Percentiles rank a stretch among this genome's conserved stretches.
Evolutionary conservation across 2,113 vertebrate genomes (phyloP).

Genomic region (Haplotaxodon microlepis): DNA sequence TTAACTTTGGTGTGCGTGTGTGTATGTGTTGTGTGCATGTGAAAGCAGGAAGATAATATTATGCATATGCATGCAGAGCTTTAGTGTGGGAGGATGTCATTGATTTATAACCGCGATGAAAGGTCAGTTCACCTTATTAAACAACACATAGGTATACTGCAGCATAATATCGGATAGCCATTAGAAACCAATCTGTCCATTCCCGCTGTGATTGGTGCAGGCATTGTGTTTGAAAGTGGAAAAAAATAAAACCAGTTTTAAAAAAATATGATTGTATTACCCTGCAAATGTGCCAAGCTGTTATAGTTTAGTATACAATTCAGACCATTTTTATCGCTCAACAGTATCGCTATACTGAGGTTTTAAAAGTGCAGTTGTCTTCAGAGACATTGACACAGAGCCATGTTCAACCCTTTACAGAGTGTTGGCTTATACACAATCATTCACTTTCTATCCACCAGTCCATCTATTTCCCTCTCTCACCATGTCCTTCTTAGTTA

Average conservation of each 20-base stretch:
- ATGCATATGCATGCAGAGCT: constrained; percentile 60
- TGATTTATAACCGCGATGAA: constrained; percentile 67
- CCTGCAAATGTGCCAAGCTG: neutral
- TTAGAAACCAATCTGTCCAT: constrained; percentile 67
- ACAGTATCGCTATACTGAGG: neutral
- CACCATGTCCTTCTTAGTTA: constrained; percentile 18
- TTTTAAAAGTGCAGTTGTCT: neutral
- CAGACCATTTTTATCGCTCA: neutral
- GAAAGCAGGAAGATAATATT: constrained; percentile 41
- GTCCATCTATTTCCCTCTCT: constrained; percentile 1
- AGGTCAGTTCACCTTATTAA: constrained; percentile 70
- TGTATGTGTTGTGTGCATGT: neutral
- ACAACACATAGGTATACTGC: constrained; percentile 62
- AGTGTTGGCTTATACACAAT: neutral
- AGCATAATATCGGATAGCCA: constrained; percentile 66
- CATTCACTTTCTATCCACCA: constrained; percentile 1
- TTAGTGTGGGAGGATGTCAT: constrained; percentile 54
- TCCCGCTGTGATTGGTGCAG: constrained; percentile 45
- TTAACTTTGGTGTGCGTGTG: neutral
- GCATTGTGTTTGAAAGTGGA: constrained; percentile 31
- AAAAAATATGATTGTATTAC: constrained; percentile 33
- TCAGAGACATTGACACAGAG: neutral
- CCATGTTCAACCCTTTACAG: neutral
- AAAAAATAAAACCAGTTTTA: constrained; percentile 52
- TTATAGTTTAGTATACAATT: neutral